Percentiles rank a stretch among this genome's conserved stretches.
Conservation (phyloP, 2,888 invertebrate species). For the Oscheius onirici region DNA sequence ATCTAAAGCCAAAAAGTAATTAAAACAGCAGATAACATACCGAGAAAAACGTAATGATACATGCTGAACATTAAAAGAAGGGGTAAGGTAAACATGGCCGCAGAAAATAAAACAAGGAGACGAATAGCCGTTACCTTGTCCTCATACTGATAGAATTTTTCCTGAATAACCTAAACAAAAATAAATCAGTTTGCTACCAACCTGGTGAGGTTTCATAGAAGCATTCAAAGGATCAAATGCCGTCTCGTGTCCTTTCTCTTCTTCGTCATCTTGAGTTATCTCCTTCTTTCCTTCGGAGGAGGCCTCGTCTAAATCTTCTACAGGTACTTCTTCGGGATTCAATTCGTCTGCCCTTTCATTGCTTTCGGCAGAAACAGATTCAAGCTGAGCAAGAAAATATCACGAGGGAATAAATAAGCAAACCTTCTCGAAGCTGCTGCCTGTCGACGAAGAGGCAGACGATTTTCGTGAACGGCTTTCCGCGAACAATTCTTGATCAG, state of each 20-base stretch:
- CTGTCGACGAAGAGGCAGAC: constrained; percentile 23
- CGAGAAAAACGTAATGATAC: constrained; percentile 62
- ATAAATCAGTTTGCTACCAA: neutral
- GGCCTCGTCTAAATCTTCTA: neutral
- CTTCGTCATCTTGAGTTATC: constrained; percentile 37
- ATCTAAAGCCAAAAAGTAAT: constrained; percentile 40
- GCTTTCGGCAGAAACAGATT: constrained; percentile 3
- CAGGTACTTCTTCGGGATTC: neutral
- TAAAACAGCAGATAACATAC: constrained; percentile 37
- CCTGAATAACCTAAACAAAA: constrained; percentile 13
- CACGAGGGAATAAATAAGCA: neutral
- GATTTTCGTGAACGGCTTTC: constrained; percentile 14
- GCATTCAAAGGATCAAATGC: constrained; percentile 35
- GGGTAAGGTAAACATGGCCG: constrained; percentile 63
- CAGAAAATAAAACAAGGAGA: constrained; percentile 57
- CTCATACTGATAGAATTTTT: constrained; percentile 52
- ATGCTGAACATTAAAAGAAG: constrained; percentile 58
- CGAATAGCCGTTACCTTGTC: constrained; percentile 45
- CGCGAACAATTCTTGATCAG: neutral
- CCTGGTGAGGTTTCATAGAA: constrained; percentile 45
- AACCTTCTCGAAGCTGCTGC: constrained; percentile 33
- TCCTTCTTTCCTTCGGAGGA: neutral
- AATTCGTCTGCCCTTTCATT: neutral
- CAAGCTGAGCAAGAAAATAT: constrained; percentile 8
- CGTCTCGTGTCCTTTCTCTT: constrained; percentile 20